Evolutionary conservation across 2,888 invertebrate genomes (phyloP), one percentile per base, ranked within the genome.

Genomic region (Dicranocentrus wangi): DNA sequence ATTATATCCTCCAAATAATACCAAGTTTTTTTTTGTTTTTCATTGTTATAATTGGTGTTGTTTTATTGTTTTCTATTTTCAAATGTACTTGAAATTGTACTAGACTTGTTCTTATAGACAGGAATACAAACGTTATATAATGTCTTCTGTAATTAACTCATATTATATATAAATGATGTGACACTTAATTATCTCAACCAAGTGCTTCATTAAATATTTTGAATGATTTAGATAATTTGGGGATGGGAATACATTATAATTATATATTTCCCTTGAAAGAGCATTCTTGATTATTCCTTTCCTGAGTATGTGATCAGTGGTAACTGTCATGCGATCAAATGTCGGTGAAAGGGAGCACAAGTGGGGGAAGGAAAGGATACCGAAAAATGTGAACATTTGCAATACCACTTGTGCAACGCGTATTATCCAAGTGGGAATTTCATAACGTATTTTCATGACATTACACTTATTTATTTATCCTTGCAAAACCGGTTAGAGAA

Each of bases 161-260:
- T 61, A n/a, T n/a, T n/a, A n/a, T n/a, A n/a, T n/a, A 68, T 65
- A 42, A 17, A 69, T 55, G 27, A 71, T 71, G 70, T 78, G 78
- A 78, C 78, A 78, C 69, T 78, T 70, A 77, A 71, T 76, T 78
- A 78, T 78, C 78, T 78, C 71, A 78, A 78, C 47, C 70, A 71
- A 78, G 78, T 70, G 78, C 78, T 78, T 78, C 78, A 78, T 78
- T 71, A 70, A 78, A 71, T 58, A 76, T 76, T 76, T 76, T 76
- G 76, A 76, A 66, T 68, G 68, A 68, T 76, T 68, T 76, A 76
- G 68, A 39, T 28, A 21, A 21, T 47, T 47, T 47, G 7, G 10
- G 7, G 39, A 8, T 39, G 39, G n/a, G n/a, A n/a, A n/a, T 10
- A 32, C 32, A 10, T 10, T 32, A 7, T 32, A 32, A 32, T 32